Percentiles rank a stretch among this genome's conserved stretches.
Evolutionary conservation across 1,140 invertebrate genomes (phyloP).

Genomic region (Drosophila kepulauana): DNA sequence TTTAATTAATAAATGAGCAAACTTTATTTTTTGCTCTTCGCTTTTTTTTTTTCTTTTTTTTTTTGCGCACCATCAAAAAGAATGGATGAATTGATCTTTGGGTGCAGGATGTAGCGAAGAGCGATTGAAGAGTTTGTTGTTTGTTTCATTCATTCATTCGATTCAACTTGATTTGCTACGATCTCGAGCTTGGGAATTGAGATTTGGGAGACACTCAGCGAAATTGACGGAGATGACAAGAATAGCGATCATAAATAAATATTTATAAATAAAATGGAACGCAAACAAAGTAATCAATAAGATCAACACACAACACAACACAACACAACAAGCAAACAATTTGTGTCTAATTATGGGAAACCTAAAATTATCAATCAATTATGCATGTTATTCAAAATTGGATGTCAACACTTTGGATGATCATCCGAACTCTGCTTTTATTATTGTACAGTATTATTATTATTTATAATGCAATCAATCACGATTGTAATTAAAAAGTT

Average conservation of each 20-base stretch:
- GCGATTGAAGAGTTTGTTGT: slow-evolving; percentile 26
- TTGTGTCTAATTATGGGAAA: slow-evolving; percentile 23
- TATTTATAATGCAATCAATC: slow-evolving; percentile 21
- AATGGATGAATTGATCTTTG: slow-evolving; percentile 19
- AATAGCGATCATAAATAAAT: slow-evolving; percentile 37
- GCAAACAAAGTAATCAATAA: slow-evolving; percentile 45
- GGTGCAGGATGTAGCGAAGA: slow-evolving; percentile 38
- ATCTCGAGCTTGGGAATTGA: neutral
- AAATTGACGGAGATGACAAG: slow-evolving; percentile 14
- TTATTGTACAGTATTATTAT: neutral
- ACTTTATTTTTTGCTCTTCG: slow-evolving; percentile 1
- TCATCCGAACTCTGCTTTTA: neutral
- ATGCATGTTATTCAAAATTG: slow-evolving; percentile 18
- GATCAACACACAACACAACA: slow-evolving; percentile 32
- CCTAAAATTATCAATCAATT: slow-evolving; percentile 29
- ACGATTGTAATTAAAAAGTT: slow-evolving; percentile 1
- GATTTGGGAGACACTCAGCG: slow-evolving; percentile 19
- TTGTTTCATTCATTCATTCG: slow-evolving; percentile 30
- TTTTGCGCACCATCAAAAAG: slow-evolving; percentile 14
- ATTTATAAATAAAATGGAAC: slow-evolving; percentile 38
- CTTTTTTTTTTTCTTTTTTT: slow-evolving; percentile 4
- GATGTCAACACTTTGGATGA: slow-evolving; percentile 20
- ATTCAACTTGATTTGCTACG: slow-evolving; percentile 9
- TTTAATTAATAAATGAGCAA: slow-evolving; percentile 35
- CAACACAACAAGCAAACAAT: slow-evolving; percentile 14